Evolutionary conservation across 2,113 vertebrate genomes (phyloP).

Genomic region (Boulengeromyrus knoepffleri): DNA sequence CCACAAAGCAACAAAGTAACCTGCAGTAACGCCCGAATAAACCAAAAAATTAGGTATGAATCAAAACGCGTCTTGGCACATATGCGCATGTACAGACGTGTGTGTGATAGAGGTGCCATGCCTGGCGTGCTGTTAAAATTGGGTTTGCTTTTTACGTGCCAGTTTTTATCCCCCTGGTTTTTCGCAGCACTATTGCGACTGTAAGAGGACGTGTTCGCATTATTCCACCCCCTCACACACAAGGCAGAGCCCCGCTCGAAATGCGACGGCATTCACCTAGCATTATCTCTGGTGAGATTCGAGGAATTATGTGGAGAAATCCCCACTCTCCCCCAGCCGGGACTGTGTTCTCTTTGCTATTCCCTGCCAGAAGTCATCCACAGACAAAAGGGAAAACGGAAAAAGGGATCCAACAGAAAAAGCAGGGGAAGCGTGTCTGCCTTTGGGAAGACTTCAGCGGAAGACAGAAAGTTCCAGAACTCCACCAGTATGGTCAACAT

Average conservation of each 20-base stretch:
- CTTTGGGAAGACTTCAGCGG: background rate
- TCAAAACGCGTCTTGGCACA: background rate
- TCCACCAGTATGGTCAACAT: background rate
- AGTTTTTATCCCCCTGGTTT: slow-evolving; percentile 7
- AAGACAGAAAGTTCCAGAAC: background rate
- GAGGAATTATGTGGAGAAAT: slow-evolving; percentile 15
- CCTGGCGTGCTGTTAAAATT: background rate
- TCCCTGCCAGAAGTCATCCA: background rate
- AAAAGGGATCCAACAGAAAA: background rate
- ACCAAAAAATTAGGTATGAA: background rate
- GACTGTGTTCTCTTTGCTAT: background rate
- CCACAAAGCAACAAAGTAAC: background rate
- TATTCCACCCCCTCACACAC: slow-evolving; percentile 35
- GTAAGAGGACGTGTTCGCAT: slow-evolving; percentile 25
- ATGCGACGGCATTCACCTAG: slow-evolving; percentile 31
- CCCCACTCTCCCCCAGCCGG: background rate
- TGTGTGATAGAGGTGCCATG: background rate
- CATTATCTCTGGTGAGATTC: slow-evolving; percentile 28
- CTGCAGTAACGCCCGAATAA: background rate
- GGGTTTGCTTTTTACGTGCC: background rate
- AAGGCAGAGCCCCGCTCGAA: slow-evolving; percentile 23
- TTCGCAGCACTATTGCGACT: slow-evolving; percentile 24
- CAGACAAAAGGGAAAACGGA: background rate
- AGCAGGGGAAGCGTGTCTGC: background rate
- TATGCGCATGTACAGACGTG: background rate